Evolutionary conservation across 2,113 vertebrate species (phyloP), one percentile per base, ranked within the genome.

Genomic region (Onychostruthus taczanowskii): DNA sequence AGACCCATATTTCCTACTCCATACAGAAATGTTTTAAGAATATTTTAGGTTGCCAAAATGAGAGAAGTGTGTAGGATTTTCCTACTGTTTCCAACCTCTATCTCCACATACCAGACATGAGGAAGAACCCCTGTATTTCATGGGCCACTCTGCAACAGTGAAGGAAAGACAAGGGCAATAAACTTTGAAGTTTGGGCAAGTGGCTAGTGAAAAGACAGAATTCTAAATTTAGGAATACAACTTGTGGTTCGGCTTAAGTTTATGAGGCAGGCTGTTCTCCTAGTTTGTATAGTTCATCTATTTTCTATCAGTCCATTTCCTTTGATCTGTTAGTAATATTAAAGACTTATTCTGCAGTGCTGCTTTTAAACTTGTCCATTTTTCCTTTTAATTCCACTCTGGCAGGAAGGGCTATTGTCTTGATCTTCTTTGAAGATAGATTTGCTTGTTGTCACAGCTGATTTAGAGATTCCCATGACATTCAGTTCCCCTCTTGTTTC

Each of bases 361-460:
- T 81, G 35, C 41, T 58, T 79, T 69, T 68, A 69, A 82, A 77
- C 58, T 88, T 63, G 37, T 9, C 53, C n/a, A 62, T 91, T 87
- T 96, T 85, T 89, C 41, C 63, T 88, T 92, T 91, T 81, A 81
- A 79, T 66, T 77, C 63, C 37, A 56, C 27, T 67, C 47, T 49
- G 43, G 28, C 33, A 92, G 58, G 30, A 75, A 95, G 19, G 39
- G 58, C 41, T 61, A 87, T 78, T 63, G 76, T 59, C 62, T 67
- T 76, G 63, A 82, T 93, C 63, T 73, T 93, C 94, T 87, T 70
- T 93, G 92, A 96, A 94, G 92, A 92, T 31, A 77, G 77, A 85
- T 92, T 84, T 93, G 9, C 47, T 87, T 80, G 43, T 91, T 95
- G 91, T 94, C 93, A 90, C 84, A 93, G 69, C 50, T 92, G 88